phyloP scores from a whole-genome alignment of 2,113 vertebrate species.

The Callopanchax toddi region DNA sequence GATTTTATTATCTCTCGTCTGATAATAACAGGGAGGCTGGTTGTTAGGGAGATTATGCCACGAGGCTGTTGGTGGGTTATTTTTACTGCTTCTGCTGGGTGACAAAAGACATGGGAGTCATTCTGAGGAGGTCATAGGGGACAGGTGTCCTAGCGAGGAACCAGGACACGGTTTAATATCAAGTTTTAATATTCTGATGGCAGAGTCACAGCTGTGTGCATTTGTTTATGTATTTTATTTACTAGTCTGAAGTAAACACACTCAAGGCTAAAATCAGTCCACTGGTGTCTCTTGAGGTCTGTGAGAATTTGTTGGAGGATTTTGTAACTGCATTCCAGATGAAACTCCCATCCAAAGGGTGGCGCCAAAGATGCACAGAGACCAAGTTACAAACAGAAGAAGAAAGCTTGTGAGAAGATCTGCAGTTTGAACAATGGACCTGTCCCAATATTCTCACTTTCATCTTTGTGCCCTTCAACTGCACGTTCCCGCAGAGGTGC shows the following conservation, averaged over 20 bases:
- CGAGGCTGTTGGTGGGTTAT: neutral
- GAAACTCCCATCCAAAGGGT: no score
- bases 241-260: neutral
- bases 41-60: neutral
- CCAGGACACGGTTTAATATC: conserved; percentile 41
- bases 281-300: no score
- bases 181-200: conserved; percentile 42
- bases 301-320: no score
- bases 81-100: conserved; percentile 29
- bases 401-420: no score
- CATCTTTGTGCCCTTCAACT: no score
- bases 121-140: conserved; percentile 32
- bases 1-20: conserved; percentile 30
- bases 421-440: no score
- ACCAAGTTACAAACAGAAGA: no score
- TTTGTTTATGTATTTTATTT: neutral
- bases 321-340: no score
- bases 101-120: conserved; percentile 24
- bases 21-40: conserved; percentile 16
- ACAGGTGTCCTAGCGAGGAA: conserved; percentile 34
- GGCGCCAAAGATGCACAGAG: no score
- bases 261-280: no score
- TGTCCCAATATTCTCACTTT: no score
- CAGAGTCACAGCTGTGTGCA: conserved; percentile 16
- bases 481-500: no score